phyloP scores from a whole-genome alignment of 1,140 invertebrate species.

The Drosophila nannoptera region DNA sequence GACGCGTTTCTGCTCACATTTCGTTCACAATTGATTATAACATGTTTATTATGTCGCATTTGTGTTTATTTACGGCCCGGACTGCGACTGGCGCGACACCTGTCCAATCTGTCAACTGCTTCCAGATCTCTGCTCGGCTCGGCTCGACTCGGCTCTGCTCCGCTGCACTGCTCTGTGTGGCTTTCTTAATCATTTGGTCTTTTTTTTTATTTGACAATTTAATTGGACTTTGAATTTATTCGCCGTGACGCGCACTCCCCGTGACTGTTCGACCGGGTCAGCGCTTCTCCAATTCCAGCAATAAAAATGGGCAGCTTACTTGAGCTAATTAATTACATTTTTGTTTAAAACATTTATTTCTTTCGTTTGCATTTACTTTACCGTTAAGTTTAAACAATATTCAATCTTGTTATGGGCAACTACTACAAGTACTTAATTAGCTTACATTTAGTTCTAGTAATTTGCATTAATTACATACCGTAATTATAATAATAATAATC shows the following conservation, averaged over 20 bases:
- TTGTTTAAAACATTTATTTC: slow-evolving; percentile 76
- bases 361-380: slow-evolving; percentile 59
- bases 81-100: slow-evolving; percentile 23
- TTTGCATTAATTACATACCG: slow-evolving; percentile 71
- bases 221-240: slow-evolving; percentile 61
- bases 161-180: not conserved
- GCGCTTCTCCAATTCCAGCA: slow-evolving; percentile 6
- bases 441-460: slow-evolving; percentile 58
- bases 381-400: slow-evolving; percentile 71
- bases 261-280: slow-evolving; percentile 11
- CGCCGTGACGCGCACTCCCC: slow-evolving; percentile 33
- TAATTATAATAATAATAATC: slow-evolving; percentile 60
- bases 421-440: slow-evolving; percentile 69
- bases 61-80: slow-evolving; percentile 7
- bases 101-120: slow-evolving; percentile 44
- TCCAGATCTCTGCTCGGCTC: slow-evolving; percentile 17
- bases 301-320: not conserved
- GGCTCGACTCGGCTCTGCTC: slow-evolving; percentile 7
- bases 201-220: slow-evolving; percentile 52
- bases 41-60: slow-evolving; percentile 31
- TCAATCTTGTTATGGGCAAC: slow-evolving; percentile 66
- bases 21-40: slow-evolving; percentile 17
- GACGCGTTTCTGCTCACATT: slow-evolving; percentile 19
- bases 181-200: slow-evolving; percentile 10
- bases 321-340: slow-evolving; percentile 1